Base-by-base conservation (phyloP, 2,113 vertebrate species). In the Nesogale talazaci region DNA sequence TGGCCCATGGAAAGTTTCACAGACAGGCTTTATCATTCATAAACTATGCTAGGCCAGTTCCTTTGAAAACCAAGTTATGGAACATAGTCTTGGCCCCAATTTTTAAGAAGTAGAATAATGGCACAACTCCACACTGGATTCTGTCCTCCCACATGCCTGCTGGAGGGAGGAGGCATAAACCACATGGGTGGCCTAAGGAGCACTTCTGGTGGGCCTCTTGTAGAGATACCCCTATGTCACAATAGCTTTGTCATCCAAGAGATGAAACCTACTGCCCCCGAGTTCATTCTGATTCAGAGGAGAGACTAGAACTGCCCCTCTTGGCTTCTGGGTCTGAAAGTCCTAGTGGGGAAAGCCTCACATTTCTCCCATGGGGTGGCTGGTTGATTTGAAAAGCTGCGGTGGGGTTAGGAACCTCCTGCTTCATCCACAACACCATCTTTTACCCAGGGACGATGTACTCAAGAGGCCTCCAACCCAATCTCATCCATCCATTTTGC, bases 41-140 rank as follows among this genome's bases (percentile, higher is more conserved):
- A 38, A 61, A 25, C 42, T 63, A 19, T 11, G 65, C 59, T 36
- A 65, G 42, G 67, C n/a, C 20, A 72, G 19, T 63, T 77, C 36
- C 84, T 79, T 23, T 70, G 95, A 70, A 89, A 77, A 20, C 17
- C 46, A 78, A 15, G 65, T n/a, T 67, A 61, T 69, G 61, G 56
- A 87, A 25, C 27, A 31, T 23, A 77, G 38, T 65, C 74, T 74
- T 42, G 38, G 76, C 27, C n/a, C 40, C 3, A 52, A 23, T 72
- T 61, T 72, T 34, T 29, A 34, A 11, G 72, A 72, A 83, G 25
- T n/a, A 89, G 31, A 76, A 36, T 56, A 34, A 57, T 36, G 59
- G 88, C 59, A 65, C 80, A 46, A 76, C 25, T 8, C 14, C 11
- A 40, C 0, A 4, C 25, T 72, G 65, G 84, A 16, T 34, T 38